Conservation (phyloP, 2,888 invertebrate species). For the Hyalella azteca region DNA sequence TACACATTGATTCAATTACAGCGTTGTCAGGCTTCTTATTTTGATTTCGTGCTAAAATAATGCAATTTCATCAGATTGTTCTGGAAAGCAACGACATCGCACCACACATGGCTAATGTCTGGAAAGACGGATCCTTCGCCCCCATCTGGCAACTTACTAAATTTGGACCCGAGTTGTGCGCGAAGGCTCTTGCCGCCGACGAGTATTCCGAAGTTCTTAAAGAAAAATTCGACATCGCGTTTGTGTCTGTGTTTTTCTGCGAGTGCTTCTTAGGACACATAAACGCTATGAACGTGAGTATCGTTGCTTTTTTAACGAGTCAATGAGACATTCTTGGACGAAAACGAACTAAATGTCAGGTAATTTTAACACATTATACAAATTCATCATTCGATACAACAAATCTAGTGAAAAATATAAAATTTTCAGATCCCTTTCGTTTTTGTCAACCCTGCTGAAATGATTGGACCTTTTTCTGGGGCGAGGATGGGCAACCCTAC, state of each 20-base stretch:
- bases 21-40: not conserved
- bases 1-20: not conserved
- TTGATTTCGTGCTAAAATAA: not conserved
- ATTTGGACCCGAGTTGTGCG: not conserved
- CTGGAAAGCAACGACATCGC: not conserved
- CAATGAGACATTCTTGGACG: not conserved
- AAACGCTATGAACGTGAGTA: not conserved
- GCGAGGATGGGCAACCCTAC: conserved; percentile 11
- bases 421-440: conserved; percentile 40
- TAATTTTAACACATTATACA: not conserved
- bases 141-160: not conserved
- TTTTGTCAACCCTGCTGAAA: conserved; percentile 26
- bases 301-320: not conserved
- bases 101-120: not conserved
- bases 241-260: conserved; percentile 11
- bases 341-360: not conserved
- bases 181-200: not conserved
- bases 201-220: not conserved
- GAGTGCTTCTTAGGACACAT: conserved; percentile 9
- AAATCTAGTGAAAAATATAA: not conserved
- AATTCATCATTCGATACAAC: not conserved
- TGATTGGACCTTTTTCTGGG: conserved; percentile 10
- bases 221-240: conserved; percentile 10
- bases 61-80: not conserved
- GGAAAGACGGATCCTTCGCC: not conserved